Conservation (phyloP, 2,797 vertebrate species). For the Stomatorhinus walkeri region DNA sequence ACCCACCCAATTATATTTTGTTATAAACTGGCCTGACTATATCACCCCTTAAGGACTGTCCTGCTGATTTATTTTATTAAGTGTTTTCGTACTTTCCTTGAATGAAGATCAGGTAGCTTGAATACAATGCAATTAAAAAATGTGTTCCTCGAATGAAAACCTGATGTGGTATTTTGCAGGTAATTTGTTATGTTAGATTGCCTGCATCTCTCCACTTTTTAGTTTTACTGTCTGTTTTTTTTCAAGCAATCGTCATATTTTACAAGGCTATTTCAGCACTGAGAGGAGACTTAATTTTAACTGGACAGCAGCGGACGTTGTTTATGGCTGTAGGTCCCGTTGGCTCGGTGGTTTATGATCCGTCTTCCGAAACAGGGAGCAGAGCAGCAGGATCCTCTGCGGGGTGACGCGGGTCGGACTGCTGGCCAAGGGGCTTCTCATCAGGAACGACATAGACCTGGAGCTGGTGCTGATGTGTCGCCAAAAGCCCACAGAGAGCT, state of each 20-base stretch:
- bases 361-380: constrained; percentile 51
- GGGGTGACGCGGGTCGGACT: constrained; percentile 84
- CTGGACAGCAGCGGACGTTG: not conserved
- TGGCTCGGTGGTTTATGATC: not conserved
- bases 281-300: not conserved
- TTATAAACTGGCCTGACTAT: not conserved
- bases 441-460: constrained; percentile 84
- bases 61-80: not conserved
- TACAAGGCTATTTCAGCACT: constrained; percentile 8
- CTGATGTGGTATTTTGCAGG: not conserved
- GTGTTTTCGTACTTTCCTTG: not conserved
- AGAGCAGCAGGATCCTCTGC: constrained; percentile 63
- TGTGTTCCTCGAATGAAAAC: not conserved
- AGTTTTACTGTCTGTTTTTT: not conserved
- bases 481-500: constrained; percentile 78
- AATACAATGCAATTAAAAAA: not conserved
- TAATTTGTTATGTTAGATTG: not conserved
- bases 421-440: constrained; percentile 85
- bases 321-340: not conserved
- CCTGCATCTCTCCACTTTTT: not conserved
- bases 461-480: constrained; percentile 87
- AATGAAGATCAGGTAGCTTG: not conserved
- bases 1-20: not conserved
- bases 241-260: not conserved
- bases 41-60: not conserved